These are phyloP conservation scores for Alcis repandata DNA, from an alignment of 2,888 invertebrate species.

Conservation along the genomic window DNA sequence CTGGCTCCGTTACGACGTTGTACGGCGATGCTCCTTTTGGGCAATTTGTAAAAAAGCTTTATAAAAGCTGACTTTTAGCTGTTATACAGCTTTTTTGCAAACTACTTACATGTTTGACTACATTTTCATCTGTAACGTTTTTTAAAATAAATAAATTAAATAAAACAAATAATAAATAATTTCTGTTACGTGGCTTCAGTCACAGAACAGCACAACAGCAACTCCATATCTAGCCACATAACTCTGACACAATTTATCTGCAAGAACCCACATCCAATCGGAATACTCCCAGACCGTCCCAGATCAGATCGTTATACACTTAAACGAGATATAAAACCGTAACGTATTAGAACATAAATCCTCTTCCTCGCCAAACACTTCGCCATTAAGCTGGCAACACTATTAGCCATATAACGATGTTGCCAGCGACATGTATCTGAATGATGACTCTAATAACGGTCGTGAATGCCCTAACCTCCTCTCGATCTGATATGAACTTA, in stretches of 20 bases:
- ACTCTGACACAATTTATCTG: constrained; percentile 3
- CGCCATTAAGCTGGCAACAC: constrained; percentile 61
- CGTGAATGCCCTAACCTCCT: constrained; percentile 42
- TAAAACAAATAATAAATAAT: no score
- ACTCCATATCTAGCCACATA: neutral
- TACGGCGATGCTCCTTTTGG: no score
- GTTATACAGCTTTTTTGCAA: no score
- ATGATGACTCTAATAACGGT: constrained; percentile 37
- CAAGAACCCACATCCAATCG: constrained; percentile 24
- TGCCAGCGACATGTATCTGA: constrained; percentile 57
- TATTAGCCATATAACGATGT: constrained; percentile 64
- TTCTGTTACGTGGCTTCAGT: no score
- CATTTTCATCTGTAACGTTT: no score
- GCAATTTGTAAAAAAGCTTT: no score
- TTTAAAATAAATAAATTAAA: no score
- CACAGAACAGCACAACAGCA: no score
- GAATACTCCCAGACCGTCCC: constrained; percentile 12
- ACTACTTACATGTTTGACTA: no score
- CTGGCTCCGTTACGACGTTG: no score
- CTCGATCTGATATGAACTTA: no score
- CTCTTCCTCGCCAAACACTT: constrained; percentile 53
- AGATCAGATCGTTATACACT: constrained; percentile 17
- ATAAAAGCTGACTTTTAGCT: no score
- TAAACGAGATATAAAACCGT: constrained; percentile 38
- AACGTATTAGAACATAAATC: constrained; percentile 44